Percentiles rank a stretch among this genome's conserved stretches.
Conservation (phyloP, 2,113 vertebrate genomes). For the Cryptoleucopteryx plumbea region DNA sequence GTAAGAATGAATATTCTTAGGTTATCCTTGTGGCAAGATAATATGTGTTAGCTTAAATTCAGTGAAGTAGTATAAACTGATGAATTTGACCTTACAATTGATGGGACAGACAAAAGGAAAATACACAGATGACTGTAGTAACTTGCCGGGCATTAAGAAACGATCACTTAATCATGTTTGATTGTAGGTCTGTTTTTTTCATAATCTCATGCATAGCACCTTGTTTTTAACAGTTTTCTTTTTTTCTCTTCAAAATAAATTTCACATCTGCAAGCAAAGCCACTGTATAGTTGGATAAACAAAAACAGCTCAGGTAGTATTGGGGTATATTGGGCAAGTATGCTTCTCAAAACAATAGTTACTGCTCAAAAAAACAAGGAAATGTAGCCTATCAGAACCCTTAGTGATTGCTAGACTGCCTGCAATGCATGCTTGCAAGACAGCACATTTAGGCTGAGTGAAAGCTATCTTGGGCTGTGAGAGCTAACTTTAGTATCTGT, state of each 20-base stretch:
- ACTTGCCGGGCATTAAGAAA: not conserved
- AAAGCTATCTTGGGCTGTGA: not conserved
- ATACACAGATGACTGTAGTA: not conserved
- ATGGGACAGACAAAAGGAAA: not conserved
- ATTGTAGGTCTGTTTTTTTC: not conserved
- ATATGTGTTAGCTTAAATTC: not conserved
- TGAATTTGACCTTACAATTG: not conserved
- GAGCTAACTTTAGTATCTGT: not conserved
- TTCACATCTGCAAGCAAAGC: not conserved
- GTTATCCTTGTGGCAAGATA: not conserved
- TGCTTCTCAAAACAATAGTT: not conserved
- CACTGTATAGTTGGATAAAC: not conserved
- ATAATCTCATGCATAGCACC: not conserved
- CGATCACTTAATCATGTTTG: not conserved
- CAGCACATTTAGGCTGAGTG: not conserved
- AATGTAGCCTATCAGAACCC: not conserved
- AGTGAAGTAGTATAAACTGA: not conserved
- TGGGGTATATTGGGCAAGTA: not conserved
- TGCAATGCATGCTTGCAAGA: not conserved
- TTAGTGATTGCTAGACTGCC: rapidly evolving
- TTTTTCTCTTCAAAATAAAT: not conserved
- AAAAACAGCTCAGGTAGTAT: rapidly evolving
- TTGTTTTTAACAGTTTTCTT: not conserved
- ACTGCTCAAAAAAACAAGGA: not conserved
- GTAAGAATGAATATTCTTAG: not conserved